These are phyloP conservation scores for Copidosoma aretas DNA, from an alignment of 2,888 invertebrate species.

Conservation along the genomic window DNA sequence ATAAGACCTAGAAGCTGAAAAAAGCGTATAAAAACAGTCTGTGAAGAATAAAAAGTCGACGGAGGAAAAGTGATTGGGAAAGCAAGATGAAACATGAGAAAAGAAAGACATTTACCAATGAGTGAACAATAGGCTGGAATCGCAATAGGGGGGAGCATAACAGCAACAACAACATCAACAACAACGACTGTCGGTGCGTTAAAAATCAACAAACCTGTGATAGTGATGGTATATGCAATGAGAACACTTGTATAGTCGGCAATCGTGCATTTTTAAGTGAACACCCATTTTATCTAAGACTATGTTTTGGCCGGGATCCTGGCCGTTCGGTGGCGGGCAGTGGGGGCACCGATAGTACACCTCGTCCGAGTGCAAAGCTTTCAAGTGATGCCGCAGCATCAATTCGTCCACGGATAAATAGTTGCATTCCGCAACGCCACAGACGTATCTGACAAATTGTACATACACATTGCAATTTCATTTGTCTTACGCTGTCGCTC, in stretches of 20 bases:
- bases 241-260: conserved; percentile 75
- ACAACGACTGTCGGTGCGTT: conserved; percentile 3
- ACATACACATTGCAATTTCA: conserved; percentile 13
- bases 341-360: conserved; percentile 73
- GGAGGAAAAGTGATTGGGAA: background rate
- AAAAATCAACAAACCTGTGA: conserved; percentile 59
- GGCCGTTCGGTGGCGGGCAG: conserved; percentile 69
- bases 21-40: too few relatives aligned
- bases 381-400: conserved; percentile 76
- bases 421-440: conserved; percentile 74
- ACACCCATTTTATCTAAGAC: conserved; percentile 70
- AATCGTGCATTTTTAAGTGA: conserved; percentile 80
- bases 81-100: background rate
- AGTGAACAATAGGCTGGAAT: background rate
- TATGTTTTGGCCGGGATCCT: conserved; percentile 59
- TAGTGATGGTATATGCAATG: conserved; percentile 73
- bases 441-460: conserved; percentile 67
- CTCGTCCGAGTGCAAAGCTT: conserved; percentile 72
- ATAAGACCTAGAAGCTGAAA: too few relatives aligned
- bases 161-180: too few relatives aligned
- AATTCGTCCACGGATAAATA: conserved; percentile 76
- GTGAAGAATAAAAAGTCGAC: background rate
- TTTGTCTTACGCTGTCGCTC: background rate
- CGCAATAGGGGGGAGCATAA: background rate
- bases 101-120: background rate